phyloP scores from a whole-genome alignment of 1,140 invertebrate genomes.

The Cyrtorhinus lividipennis region DNA sequence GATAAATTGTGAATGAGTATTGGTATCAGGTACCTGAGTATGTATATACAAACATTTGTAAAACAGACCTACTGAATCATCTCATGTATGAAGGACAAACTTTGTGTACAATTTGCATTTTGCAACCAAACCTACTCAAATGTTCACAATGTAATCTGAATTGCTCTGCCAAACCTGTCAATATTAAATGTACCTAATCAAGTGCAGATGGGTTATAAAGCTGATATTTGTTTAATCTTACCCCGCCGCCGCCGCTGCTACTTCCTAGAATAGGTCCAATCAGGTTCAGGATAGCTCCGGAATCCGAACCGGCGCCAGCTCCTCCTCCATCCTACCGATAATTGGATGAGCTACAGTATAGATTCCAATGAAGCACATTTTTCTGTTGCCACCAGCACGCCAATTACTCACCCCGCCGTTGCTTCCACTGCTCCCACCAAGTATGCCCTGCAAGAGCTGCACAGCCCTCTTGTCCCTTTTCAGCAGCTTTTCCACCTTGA shows the following conservation, averaged over 20 bases:
- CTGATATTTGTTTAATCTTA: conserved; percentile 3
- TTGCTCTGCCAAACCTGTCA: too few relatives aligned
- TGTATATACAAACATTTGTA: too few relatives aligned
- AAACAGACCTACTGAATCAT: too few relatives aligned
- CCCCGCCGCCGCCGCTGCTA: conserved; percentile 23
- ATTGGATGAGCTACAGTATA: not conserved
- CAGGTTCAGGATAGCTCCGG: conserved; percentile 22
- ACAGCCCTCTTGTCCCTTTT: conserved; percentile 25
- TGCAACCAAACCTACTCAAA: too few relatives aligned
- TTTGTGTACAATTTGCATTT: too few relatives aligned
- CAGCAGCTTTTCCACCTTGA: conserved; percentile 21
- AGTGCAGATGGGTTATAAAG: too few relatives aligned
- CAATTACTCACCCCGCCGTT: conserved; percentile 7
- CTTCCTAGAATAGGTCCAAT: conserved; percentile 24
- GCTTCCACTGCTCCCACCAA: conserved; percentile 23
- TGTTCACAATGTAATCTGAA: too few relatives aligned
- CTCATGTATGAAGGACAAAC: too few relatives aligned
- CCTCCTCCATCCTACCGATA: not conserved
- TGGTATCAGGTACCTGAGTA: too few relatives aligned
- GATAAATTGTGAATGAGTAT: too few relatives aligned
- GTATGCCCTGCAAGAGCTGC: conserved; percentile 19
- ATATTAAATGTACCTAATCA: too few relatives aligned
- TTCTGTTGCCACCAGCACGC: too few relatives aligned
- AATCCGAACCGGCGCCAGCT: conserved; percentile 18
- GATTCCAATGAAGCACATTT: not conserved